Conservation (phyloP, 1,140 invertebrate genomes). For the Trichomalopsis sarcophagae region DNA sequence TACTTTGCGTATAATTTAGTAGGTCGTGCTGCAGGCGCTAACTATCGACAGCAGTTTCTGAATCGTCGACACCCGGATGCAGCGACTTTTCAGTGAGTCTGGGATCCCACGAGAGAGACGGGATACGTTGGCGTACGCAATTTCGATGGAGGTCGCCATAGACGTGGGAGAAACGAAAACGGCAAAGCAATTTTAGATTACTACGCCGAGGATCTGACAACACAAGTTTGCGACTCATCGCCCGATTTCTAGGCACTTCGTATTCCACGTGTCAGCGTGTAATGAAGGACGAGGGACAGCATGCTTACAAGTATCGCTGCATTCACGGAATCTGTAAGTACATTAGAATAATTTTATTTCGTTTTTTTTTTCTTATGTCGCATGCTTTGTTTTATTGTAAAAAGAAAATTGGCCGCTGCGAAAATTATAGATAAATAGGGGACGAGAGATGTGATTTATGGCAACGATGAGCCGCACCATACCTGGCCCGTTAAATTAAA, state of each 20-base stretch:
- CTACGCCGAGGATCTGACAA: not conserved
- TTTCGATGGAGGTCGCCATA: not conserved
- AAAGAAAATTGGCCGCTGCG: too few relatives aligned
- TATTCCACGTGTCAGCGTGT: not conserved
- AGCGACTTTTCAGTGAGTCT: too few relatives aligned
- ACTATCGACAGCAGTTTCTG: too few relatives aligned
- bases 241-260: not conserved
- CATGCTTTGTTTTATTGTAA: too few relatives aligned
- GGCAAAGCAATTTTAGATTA: not conserved
- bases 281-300: not conserved
- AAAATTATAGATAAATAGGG: too few relatives aligned
- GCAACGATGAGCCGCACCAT: too few relatives aligned
- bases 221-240: not conserved
- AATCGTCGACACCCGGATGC: too few relatives aligned
- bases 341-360: not conserved
- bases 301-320: not conserved
- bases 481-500: too few relatives aligned
- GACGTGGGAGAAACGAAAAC: not conserved
- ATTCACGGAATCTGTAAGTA: not conserved
- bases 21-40: too few relatives aligned
- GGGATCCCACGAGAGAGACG: not conserved
- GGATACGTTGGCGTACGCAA: not conserved
- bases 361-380: not conserved
- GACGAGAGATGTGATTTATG: too few relatives aligned
- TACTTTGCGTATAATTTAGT: too few relatives aligned